Evolutionary conservation across 1,140 invertebrate genomes (phyloP), one percentile per base, ranked within the genome.

Genomic region (Hesperophylax magnus): DNA sequence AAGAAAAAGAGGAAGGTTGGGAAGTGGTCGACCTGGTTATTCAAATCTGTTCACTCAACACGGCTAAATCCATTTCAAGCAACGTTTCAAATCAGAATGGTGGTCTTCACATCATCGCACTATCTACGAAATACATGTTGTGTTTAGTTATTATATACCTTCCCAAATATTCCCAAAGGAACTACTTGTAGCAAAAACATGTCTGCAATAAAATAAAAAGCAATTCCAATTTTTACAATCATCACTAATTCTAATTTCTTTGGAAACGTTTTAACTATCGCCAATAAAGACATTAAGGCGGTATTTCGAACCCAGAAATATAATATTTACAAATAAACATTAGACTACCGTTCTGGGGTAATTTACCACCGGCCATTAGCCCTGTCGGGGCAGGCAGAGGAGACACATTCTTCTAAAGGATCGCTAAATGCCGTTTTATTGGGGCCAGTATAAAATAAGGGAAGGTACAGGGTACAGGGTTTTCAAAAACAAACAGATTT

Each of bases 271-370:
- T 18, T 58, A 18, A 58, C 56, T 58, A 22, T 58, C 56, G 56
- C 56, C 56, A 58, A 22, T 58, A 58, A 58, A 58, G n/a, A 22
- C 56, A 58, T 58, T 58, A 58, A 58, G 56, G 56, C n/a, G 11
- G 39, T 47, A 9, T 47, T 22, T 22, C 56, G 56, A 22, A 9
- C 56, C 56, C n/a, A 9, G 56, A 14, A 11, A 47, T 47, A 47
- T 47, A 47, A 22, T 58, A 58, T 58, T 58, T n/a, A 58, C 56
- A 58, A 58, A 58, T 20, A 58, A 6, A n/a, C 56, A 58, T 58
- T 58, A 58, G 56, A 58, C 56, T 58, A 58, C 56, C 56, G 56
- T 58, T 58, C 56, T 22, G n/a, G 39, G 39, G 56, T 58, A 58
- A 58, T 58, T 58, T 58, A 58, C 20, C n/a, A 58, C 39, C 39